Evolutionary conservation across 2,888 invertebrate genomes (phyloP).

Genomic region (Polietes domitor): DNA sequence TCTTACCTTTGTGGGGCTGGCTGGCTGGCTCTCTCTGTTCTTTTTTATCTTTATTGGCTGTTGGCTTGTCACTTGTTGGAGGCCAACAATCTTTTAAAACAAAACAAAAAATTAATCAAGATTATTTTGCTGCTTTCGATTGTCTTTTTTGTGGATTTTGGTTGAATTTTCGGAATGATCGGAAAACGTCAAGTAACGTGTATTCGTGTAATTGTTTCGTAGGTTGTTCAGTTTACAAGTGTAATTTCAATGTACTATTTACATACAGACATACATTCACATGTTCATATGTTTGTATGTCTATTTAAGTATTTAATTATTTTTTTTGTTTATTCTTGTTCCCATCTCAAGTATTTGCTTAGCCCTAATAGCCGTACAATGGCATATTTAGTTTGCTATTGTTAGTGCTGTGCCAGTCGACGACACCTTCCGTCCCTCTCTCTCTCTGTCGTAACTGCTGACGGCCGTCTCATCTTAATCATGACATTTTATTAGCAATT

Average conservation of each 20-base stretch:
- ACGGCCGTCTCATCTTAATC: neutral
- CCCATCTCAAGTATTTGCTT: neutral
- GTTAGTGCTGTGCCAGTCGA: too few species aligned
- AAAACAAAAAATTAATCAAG: conserved; percentile 12
- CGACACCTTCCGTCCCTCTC: neutral
- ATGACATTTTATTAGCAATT: neutral
- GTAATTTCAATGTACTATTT: too few species aligned
- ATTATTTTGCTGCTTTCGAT: conserved; percentile 7
- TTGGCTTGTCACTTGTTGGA: conserved; percentile 59
- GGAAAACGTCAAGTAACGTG: neutral
- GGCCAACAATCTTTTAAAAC: conserved; percentile 67
- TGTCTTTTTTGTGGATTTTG: too few species aligned
- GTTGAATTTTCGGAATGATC: neutral
- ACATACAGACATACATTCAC: too few species aligned
- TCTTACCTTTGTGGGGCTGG: neutral
- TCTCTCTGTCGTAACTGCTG: neutral
- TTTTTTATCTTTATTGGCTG: neutral
- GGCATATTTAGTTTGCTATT: too few species aligned
- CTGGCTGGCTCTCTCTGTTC: too few species aligned
- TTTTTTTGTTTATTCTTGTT: neutral
- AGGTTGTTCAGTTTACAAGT: conserved; percentile 16
- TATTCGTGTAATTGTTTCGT: neutral
- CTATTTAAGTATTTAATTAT: too few species aligned
- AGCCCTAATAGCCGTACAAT: neutral
- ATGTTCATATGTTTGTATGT: too few species aligned